Conservation (phyloP, 2,797 vertebrate species). For the Brachyrhaphis roseni region DNA sequence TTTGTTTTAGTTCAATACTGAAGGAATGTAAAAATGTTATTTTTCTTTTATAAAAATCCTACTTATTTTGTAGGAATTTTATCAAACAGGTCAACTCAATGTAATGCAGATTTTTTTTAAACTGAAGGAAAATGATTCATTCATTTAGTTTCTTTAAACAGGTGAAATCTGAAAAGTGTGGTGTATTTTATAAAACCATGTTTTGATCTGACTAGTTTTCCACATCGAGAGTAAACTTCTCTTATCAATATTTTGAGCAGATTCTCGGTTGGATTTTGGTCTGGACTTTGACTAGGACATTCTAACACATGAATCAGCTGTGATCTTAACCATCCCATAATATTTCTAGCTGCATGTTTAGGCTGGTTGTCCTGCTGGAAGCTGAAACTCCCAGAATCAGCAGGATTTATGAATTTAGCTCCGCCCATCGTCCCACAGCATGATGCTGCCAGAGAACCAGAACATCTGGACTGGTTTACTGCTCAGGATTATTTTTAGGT, state of each 20-base stretch:
- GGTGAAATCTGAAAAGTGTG: not conserved
- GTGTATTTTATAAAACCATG: not conserved
- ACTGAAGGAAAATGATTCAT: not conserved
- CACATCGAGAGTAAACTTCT: not conserved
- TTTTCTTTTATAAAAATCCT: too few species aligned
- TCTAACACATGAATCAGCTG: not conserved
- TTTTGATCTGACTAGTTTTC: not conserved
- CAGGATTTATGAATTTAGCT: too few species aligned
- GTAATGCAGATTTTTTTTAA: not conserved
- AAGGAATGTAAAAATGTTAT: too few species aligned
- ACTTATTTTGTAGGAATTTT: not conserved
- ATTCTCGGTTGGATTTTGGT: not conserved
- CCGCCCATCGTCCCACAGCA: not conserved
- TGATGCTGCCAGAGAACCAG: not conserved
- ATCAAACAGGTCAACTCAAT: not conserved
- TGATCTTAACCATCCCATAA: too few species aligned
- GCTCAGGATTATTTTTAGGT: not conserved
- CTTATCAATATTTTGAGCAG: not conserved
- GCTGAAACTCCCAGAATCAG: too few species aligned
- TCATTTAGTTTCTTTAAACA: not conserved
- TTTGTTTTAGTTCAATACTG: too few species aligned
- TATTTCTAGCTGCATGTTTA: too few species aligned
- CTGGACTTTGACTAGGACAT: not conserved
- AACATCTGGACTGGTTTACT: not conserved
- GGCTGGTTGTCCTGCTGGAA: too few species aligned